phyloP scores from a whole-genome alignment of 2,113 vertebrate species.

The Cyprichromis sp. region DNA sequence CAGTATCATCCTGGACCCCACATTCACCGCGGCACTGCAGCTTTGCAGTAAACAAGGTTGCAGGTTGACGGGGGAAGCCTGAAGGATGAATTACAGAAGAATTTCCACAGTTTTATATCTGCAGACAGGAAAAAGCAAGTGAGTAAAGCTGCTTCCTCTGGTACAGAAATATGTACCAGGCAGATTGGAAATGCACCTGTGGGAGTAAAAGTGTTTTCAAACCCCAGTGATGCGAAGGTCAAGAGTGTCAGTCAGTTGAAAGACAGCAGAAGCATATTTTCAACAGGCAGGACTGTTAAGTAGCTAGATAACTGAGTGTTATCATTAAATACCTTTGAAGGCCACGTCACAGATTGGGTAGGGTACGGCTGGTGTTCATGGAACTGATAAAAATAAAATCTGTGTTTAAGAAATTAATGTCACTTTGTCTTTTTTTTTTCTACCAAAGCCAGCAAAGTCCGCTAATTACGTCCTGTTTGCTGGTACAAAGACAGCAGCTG shows the following conservation, averaged over 20 bases:
- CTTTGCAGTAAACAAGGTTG: neutral
- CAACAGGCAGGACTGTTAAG: neutral
- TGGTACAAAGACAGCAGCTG: neutral
- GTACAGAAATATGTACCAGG: neutral
- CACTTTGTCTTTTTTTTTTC: no score
- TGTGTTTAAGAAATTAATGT: neutral
- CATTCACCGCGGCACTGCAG: neutral
- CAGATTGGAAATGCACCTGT: neutral
- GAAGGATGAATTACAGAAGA: neutral
- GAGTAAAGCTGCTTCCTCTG: neutral
- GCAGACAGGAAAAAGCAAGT: neutral
- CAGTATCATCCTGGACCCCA: neutral
- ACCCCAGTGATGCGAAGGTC: neutral
- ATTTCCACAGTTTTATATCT: neutral
- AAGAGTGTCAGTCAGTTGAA: constrained; percentile 5
- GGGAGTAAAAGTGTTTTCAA: neutral
- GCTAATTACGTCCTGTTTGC: neutral
- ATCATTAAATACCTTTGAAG: neutral
- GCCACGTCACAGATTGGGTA: neutral
- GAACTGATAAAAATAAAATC: neutral
- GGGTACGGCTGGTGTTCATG: neutral
- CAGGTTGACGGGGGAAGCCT: neutral
- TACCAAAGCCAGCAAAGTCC: neutral
- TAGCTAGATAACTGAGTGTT: neutral
- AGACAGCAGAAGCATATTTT: constrained; percentile 10